Evolutionary conservation across 2,797 vertebrate genomes (phyloP).

Genomic region (Alfaro cultratus): DNA sequence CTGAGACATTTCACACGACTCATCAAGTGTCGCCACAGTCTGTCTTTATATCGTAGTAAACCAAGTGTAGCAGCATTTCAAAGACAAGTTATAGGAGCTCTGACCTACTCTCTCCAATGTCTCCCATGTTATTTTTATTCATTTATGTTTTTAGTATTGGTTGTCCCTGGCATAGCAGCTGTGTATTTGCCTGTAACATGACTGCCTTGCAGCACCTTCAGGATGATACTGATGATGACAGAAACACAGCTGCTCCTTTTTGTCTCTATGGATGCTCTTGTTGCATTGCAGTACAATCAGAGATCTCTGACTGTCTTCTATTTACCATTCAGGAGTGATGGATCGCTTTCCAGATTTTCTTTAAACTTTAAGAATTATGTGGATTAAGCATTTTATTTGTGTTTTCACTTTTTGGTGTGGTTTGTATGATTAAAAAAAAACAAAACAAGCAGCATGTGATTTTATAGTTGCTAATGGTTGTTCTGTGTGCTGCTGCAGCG

Average conservation of each 20-base stretch:
- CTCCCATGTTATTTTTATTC: constrained; percentile 15
- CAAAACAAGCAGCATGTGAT: background rate
- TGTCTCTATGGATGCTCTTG: constrained; percentile 17
- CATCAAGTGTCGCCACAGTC: constrained; percentile 53
- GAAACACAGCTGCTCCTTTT: constrained; percentile 27
- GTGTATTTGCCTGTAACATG: constrained; percentile 60
- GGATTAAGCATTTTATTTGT: background rate
- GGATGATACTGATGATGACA: constrained; percentile 69
- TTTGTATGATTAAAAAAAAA: background rate
- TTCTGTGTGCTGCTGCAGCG: constrained; percentile 80
- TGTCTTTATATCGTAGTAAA: constrained; percentile 40
- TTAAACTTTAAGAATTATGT: background rate
- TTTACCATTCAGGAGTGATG: background rate
- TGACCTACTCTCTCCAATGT: constrained; percentile 40
- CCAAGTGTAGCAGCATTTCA: constrained; percentile 58
- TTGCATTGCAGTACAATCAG: constrained; percentile 7
- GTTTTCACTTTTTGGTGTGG: background rate
- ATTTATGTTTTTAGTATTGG: constrained; percentile 42
- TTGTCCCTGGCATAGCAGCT: constrained; percentile 59
- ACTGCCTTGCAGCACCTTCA: constrained; percentile 60
- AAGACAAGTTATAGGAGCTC: constrained; percentile 52
- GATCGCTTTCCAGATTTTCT: background rate
- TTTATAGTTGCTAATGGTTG: constrained; percentile 31
- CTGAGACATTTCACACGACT: constrained; percentile 63
- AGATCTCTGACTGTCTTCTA: constrained; percentile 8